Percentiles rank a stretch among this genome's conserved stretches.
phyloP scores from a whole-genome alignment of 2,888 invertebrate genomes.

The Lumbricus terrestris region DNA sequence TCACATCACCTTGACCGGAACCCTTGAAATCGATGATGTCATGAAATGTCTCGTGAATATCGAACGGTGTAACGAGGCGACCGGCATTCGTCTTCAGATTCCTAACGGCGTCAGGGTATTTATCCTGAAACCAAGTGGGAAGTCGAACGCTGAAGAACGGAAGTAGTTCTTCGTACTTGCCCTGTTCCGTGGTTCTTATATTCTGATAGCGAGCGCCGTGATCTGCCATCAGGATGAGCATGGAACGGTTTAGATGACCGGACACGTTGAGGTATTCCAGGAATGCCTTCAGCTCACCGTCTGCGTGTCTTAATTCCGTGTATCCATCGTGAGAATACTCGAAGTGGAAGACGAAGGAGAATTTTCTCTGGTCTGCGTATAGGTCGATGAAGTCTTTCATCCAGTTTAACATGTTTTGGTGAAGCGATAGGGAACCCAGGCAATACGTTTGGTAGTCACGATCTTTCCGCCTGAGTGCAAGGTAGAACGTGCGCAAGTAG shows the following conservation, averaged over 20 bases:
- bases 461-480: constrained; percentile 29
- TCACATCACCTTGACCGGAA: not conserved
- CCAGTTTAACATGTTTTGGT: constrained; percentile 61
- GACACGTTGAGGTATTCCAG: constrained; percentile 65
- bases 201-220: constrained; percentile 77
- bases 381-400: constrained; percentile 65
- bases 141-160: too few relatives aligned
- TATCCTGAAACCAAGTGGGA: too few relatives aligned
- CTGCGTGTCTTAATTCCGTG: constrained; percentile 75
- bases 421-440: constrained; percentile 72
- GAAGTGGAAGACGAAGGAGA: constrained; percentile 82
- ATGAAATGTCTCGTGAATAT: constrained; percentile 77
- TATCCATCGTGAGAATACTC: constrained; percentile 85
- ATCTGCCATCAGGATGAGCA: constrained; percentile 87
- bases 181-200: constrained; percentile 81
- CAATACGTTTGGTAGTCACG: constrained; percentile 60
- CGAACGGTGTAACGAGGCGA: constrained; percentile 81
- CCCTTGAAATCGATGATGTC: constrained; percentile 66
- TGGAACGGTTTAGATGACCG: constrained; percentile 73
- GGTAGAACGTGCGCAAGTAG: constrained; percentile 75
- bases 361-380: constrained; percentile 69
- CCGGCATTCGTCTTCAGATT: constrained; percentile 71
- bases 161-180: too few relatives aligned
- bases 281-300: constrained; percentile 67
- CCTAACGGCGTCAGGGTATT: too few relatives aligned